Base-by-base conservation (phyloP, 1,140 invertebrate genomes). In the Arctopsyche grandis region DNA sequence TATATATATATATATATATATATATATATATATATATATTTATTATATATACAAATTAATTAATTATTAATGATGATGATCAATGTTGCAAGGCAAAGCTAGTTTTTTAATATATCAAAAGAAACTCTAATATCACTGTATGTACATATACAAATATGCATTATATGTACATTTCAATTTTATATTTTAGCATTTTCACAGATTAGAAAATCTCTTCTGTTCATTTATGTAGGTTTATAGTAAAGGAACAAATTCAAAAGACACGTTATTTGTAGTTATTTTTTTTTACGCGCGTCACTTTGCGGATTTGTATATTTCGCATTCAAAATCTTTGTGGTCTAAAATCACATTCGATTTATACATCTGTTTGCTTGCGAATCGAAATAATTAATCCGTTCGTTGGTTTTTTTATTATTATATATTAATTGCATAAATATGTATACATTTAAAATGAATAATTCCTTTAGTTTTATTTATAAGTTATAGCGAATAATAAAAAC, bases 381-480 rank as follows among this genome's bases (percentile, higher is more conserved):
- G 29, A 38, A 38, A 38, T 38, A 38, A 38, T 38, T 38, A 38
- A 38, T 52, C 12, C 48, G 48, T 52, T 52, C 12, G 10, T 16
- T 52, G 48, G 10, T 52, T 52, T 52, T 52, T 14, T 14, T 5
- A 52, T 10, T 5, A 52, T 5, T 52, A 46, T 46, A 46, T 7
- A 7, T 52, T 1, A 52, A 12, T 52, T 52, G 4, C 12, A 52
- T 16, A 52, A 1, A 52, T 38, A 71, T 71, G 46, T 10, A 46
- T 76, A 76, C 63, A 76, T 76, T 76, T 43, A 76, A 76, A 76
- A 76, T 63, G 74, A 76, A 76, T 63, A 63, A 76, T 76, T 76
- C 74, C 74, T 76, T 76, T 76, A 76, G 74, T 16, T 76, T 24
- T 76, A 76, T 76, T 46, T 29, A 10, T 76, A 76, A 76, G 58